phyloP scores from a whole-genome alignment of 2,797 vertebrate genomes.

The Syndactyla subalaris region DNA sequence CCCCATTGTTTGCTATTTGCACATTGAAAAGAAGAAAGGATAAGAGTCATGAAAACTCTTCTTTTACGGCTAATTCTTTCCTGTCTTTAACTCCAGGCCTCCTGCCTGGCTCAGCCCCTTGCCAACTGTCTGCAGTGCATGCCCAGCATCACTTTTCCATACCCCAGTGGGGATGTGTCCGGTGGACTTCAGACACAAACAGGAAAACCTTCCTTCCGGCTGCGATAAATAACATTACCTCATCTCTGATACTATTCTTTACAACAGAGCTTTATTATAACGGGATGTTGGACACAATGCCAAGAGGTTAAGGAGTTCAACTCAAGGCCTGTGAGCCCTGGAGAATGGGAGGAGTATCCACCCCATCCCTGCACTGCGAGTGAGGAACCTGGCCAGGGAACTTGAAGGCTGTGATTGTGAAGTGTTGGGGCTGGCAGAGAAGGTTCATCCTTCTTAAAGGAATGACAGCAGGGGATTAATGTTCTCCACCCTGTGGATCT shows the following conservation, averaged over 20 bases:
- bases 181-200: not conserved
- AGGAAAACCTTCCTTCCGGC: slow-evolving; percentile 45
- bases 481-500: not conserved
- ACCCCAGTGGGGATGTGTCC: not conserved
- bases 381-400: fast-evolving
- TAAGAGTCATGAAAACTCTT: not conserved
- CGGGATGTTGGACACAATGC: fast-evolving
- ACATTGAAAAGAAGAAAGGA: not conserved
- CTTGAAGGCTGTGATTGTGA: fast-evolving
- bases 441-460: not conserved
- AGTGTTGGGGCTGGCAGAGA: not conserved
- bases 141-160: not conserved
- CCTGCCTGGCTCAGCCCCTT: not conserved
- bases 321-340: not conserved
- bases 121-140: not conserved
- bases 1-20: not conserved
- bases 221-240: not conserved
- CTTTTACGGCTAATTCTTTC: not conserved
- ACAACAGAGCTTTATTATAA: not conserved
- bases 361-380: fast-evolving
- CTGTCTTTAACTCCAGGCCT: not conserved
- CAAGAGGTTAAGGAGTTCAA: not conserved
- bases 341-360: not conserved
- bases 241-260: not conserved
- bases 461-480: not conserved